Conservation (phyloP, 2,888 invertebrate genomes). For the Dolichomitus sp. region DNA sequence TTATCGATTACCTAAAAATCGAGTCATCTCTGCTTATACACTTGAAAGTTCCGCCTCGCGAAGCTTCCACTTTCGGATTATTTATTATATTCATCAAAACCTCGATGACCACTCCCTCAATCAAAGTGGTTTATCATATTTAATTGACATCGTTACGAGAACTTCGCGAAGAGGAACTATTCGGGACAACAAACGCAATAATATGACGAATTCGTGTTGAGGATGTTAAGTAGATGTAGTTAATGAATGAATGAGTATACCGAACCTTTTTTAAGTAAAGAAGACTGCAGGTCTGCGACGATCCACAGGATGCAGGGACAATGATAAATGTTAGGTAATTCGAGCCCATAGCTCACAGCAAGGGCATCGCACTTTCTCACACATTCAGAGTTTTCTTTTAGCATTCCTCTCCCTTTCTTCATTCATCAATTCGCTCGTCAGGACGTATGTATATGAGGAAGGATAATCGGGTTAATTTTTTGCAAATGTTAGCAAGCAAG, state of each 20-base stretch:
- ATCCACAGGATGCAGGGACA: conserved; percentile 81
- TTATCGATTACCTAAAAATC: conserved; percentile 34
- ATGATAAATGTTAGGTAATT: conserved; percentile 77
- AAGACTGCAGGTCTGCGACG: conserved; percentile 86
- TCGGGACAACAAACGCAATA: conserved; percentile 11
- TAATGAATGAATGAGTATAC: conserved; percentile 75
- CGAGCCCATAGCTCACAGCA: conserved; percentile 83
- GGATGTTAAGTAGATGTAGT: conserved; percentile 61
- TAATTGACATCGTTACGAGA: conserved; percentile 64
- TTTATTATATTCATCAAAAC: conserved; percentile 33
- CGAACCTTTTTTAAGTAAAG: conserved; percentile 86
- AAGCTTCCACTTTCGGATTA: conserved; percentile 35
- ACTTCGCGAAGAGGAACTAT: conserved; percentile 50
- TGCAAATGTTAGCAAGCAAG: conserved; percentile 46
- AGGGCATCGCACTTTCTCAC: conserved; percentile 42
- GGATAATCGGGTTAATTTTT: conserved; percentile 40
- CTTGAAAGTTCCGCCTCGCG: conserved; percentile 23
- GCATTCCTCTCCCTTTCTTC: not conserved
- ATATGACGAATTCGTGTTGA: conserved; percentile 31
- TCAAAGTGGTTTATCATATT: conserved; percentile 36
- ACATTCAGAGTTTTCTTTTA: conserved; percentile 2
- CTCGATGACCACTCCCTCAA: conserved; percentile 9
- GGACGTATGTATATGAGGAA: conserved; percentile 52
- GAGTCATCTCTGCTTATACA: not conserved
- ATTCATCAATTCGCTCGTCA: conserved; percentile 33